phyloP scores from a whole-genome alignment of 2,113 vertebrate species.

The Sorex araneus region DNA sequence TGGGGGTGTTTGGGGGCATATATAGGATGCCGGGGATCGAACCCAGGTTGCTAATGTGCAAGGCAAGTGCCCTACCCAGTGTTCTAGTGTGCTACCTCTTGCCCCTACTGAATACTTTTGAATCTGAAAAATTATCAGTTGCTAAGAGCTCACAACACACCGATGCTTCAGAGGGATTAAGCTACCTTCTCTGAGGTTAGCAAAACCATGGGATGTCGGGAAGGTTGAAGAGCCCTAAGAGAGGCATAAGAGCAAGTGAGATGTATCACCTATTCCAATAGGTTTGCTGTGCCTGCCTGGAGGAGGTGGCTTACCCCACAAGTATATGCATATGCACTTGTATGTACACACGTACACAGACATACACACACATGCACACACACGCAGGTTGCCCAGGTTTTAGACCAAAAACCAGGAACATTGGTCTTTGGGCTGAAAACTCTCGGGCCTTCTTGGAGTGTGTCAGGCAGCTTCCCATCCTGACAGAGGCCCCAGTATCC shows the following conservation, averaged over 20 bases:
- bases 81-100: too few species aligned
- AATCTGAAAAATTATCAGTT: not conserved
- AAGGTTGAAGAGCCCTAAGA: not conserved
- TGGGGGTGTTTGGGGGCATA: too few species aligned
- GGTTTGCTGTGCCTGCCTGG: not conserved
- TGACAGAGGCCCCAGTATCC: too few species aligned
- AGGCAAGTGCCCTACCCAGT: too few species aligned
- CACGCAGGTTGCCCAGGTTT: not conserved
- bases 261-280: not conserved
- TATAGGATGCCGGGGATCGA: too few species aligned
- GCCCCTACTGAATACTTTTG: not conserved
- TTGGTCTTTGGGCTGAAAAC: too few species aligned
- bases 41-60: too few species aligned
- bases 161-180: not conserved
- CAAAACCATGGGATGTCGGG: not conserved
- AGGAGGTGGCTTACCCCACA: not conserved
- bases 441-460: too few species aligned
- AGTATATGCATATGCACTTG: not conserved
- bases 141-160: not conserved
- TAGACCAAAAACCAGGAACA: too few species aligned
- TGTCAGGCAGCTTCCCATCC: too few species aligned
- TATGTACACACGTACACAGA: not conserved
- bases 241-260: not conserved
- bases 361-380: not conserved
- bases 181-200: not conserved